Evolutionary conservation across 1,140 invertebrate genomes (phyloP).

Genomic region (Heliothis virescens): DNA sequence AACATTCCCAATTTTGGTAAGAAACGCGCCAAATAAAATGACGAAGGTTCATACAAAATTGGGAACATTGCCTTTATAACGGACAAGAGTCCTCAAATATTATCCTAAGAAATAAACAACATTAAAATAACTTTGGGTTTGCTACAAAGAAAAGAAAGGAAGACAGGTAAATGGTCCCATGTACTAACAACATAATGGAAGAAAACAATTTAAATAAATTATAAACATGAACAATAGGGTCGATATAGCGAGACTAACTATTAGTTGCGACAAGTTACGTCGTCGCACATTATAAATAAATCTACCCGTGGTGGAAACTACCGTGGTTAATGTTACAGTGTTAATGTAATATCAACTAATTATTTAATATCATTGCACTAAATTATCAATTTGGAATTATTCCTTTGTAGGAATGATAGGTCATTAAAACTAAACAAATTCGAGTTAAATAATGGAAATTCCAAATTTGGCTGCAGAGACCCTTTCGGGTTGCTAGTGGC

Average conservation of each 20-base stretch:
- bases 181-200: slow-evolving; percentile 54
- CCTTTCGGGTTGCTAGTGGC: slow-evolving; percentile 3
- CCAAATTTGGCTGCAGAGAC: slow-evolving; percentile 23
- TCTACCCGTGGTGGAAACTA: slow-evolving; percentile 69
- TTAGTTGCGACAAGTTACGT: slow-evolving; percentile 14
- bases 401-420: slow-evolving; percentile 80
- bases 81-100: slow-evolving; percentile 55
- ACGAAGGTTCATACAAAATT: slow-evolving; percentile 35
- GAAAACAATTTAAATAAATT: slow-evolving; percentile 61
- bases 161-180: slow-evolving; percentile 76
- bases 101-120: slow-evolving; percentile 79
- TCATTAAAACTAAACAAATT: slow-evolving; percentile 80
- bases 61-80: slow-evolving; percentile 40
- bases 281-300: slow-evolving; percentile 51
- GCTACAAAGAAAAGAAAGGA: slow-evolving; percentile 73
- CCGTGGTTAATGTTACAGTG: slow-evolving; percentile 53
- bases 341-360: slow-evolving; percentile 64
- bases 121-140: slow-evolving; percentile 82
- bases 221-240: slow-evolving; percentile 58
- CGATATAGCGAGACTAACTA: slow-evolving; percentile 52
- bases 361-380: slow-evolving; percentile 84
- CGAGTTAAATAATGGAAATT: slow-evolving; percentile 66
- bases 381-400: slow-evolving; percentile 82
- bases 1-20: slow-evolving; percentile 49
- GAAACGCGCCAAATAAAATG: slow-evolving; percentile 4